A percentile compares a stretch with the other conserved stretches of the same genome.
These are phyloP conservation scores for Jacana jacana DNA, from an alignment of 2,113 vertebrate species.

Conservation along the genomic window DNA sequence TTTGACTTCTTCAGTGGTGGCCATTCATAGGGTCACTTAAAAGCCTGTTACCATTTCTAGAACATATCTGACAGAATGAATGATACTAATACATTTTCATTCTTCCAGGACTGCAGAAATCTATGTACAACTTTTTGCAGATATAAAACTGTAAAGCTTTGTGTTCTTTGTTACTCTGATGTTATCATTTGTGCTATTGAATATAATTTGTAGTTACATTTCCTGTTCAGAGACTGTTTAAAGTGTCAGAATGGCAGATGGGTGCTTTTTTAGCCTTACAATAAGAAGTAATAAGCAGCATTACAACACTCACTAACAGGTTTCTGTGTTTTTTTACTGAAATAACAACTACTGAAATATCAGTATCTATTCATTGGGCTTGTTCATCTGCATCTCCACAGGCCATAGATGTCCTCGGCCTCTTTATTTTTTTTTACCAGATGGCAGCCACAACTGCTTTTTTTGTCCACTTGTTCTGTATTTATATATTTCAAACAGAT, in stretches of 20 bases:
- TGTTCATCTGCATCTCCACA: slow-evolving; percentile 35
- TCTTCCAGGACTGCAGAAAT: slow-evolving; percentile 24
- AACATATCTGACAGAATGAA: slow-evolving; percentile 40
- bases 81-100: slow-evolving; percentile 34
- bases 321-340: slow-evolving; percentile 38
- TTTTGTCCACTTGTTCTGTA: slow-evolving; percentile 36
- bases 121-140: not conserved
- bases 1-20: slow-evolving; percentile 51
- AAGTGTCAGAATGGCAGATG: slow-evolving; percentile 27
- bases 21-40: slow-evolving; percentile 22
- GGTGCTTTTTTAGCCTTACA: slow-evolving; percentile 17
- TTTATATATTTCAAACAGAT: slow-evolving; percentile 36
- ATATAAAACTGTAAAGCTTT: slow-evolving; percentile 1
- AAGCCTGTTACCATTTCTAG: slow-evolving; percentile 58
- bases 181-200: not conserved
- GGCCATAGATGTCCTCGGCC: slow-evolving; percentile 47
- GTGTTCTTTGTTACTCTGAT: not conserved
- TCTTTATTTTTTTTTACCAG: slow-evolving; percentile 48
- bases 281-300: slow-evolving; percentile 45
- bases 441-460: slow-evolving; percentile 50
- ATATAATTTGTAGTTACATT: slow-evolving; percentile 20
- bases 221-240: slow-evolving; percentile 22
- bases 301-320: not conserved
- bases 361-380: slow-evolving; percentile 9
- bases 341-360: slow-evolving; percentile 45